Percentiles rank a stretch among this genome's conserved stretches.
Evolutionary conservation across 2,888 invertebrate genomes (phyloP).

Genomic region (Allophyes oxyacanthae): DNA sequence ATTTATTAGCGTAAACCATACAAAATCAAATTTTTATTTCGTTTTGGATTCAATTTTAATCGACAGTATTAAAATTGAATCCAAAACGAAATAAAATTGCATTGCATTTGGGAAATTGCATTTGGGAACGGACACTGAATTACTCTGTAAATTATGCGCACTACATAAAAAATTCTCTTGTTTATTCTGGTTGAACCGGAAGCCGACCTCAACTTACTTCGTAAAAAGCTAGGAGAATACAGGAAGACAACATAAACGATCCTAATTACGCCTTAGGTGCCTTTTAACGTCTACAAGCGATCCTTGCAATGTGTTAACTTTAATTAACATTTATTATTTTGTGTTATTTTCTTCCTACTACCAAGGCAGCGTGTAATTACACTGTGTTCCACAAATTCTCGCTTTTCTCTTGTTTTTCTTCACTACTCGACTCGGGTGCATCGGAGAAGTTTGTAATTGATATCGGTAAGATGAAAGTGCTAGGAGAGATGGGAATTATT

Average conservation of each 20-base stretch:
- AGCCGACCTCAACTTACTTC: not conserved
- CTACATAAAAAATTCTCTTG: too few relatives aligned
- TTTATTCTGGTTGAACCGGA: too few relatives aligned
- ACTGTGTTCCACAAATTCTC: not conserved
- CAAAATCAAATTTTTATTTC: too few relatives aligned
- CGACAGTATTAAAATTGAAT: too few relatives aligned
- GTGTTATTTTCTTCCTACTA: not conserved
- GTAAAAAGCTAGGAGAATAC: not conserved
- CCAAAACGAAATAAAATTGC: too few relatives aligned
- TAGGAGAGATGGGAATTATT: too few relatives aligned
- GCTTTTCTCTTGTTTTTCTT: not conserved
- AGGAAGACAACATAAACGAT: not conserved
- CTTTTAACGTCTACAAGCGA: not conserved
- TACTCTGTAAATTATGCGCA: too few relatives aligned
- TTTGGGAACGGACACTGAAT: too few relatives aligned
- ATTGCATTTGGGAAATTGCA: too few relatives aligned
- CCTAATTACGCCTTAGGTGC: constrained; percentile 3
- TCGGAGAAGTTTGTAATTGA: not conserved
- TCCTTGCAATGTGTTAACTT: constrained; percentile 4
- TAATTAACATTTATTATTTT: constrained; percentile 10
- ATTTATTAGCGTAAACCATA: too few relatives aligned
- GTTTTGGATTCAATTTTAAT: too few relatives aligned
- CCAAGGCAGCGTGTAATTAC: constrained; percentile 7
- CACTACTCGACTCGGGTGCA: not conserved
- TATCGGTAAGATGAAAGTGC: not conserved